Evolutionary conservation across 2,888 invertebrate species (phyloP).

Genomic region (Himalopsyche japonica): DNA sequence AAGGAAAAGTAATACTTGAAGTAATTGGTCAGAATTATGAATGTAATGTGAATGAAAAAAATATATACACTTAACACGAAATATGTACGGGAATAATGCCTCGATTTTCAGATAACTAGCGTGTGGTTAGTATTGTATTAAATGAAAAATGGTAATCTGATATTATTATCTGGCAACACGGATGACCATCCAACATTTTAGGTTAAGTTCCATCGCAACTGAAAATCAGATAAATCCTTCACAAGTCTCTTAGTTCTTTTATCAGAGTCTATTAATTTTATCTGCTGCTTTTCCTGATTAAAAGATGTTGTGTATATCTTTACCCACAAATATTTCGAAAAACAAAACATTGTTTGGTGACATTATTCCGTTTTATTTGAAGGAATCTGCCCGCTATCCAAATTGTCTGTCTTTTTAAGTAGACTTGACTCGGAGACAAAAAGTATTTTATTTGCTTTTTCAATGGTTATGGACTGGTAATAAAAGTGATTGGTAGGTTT

Average conservation of each 20-base stretch:
- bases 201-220: not conserved
- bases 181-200: not conserved
- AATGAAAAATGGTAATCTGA: not conserved
- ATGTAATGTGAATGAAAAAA: not conserved
- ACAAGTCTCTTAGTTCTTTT: constrained; percentile 19
- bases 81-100: not conserved
- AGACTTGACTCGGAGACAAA: constrained; percentile 29
- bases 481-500: constrained; percentile 40
- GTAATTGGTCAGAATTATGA: not conserved
- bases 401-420: constrained; percentile 34
- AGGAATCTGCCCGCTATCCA: constrained; percentile 10
- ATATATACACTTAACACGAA: not conserved
- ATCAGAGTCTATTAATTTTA: constrained; percentile 29
- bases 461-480: constrained; percentile 38
- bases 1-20: not conserved
- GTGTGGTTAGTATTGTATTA: not conserved
- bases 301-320: constrained; percentile 25
- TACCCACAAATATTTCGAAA: constrained; percentile 9
- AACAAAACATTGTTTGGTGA: not conserved
- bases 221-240: constrained; percentile 25
- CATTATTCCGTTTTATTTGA: not conserved
- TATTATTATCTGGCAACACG: not conserved
- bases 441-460: constrained; percentile 36
- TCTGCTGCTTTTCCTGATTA: constrained; percentile 33
- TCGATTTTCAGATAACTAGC: not conserved